Evolutionary conservation across 2,113 vertebrate species (phyloP), one percentile per base, ranked within the genome.

Genomic region (Nothocercus nigrocapillus): DNA sequence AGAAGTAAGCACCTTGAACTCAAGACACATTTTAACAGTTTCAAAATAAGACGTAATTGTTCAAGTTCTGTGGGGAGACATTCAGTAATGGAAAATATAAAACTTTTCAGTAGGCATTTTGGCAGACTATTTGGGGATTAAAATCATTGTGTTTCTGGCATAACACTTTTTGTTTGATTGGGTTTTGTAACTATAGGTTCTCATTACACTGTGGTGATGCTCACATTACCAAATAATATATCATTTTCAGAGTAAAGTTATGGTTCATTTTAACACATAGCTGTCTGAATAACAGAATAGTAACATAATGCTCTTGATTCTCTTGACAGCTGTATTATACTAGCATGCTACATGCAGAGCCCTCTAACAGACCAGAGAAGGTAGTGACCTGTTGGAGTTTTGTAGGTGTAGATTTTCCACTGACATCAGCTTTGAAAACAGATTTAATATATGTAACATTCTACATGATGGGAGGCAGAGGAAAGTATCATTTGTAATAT

Each of bases 401-500:
- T 30, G 30, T 74, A 63, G 27, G 0, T 32, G 38, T 42, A 34
- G 17, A 13, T 44, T 30, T 54, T 54, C 83, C 17, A 1, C 5
- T 47, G 21, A 19, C 44, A 28, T 54, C 54, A 51, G 24, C 64
- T 81, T 67, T 25, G 51, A 21, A 62, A 79, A 38, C 7, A 36
- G 28, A 40, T 66, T 27, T 44, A 25, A 8, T 53, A 2, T 2
- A 21, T 25, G 17, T 67, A 22, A 14, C 30, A 25, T 28, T 44
- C 53, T 17, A 0, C 9, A 1, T 10, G 3, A 4, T 6, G 11
- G 30, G 30, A 68, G 21, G 44, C 69, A 72, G n/a, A 68, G 42
- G 14, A 42, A n/a, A 18, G 40, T n/a, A 30, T 24, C 3, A 0
- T 11, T 44, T 0, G 0, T 27, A 32, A 34, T 36, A 17, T 63